Evolutionary conservation across 2,113 vertebrate species (phyloP), one percentile per base, ranked within the genome.

Genomic region (Phycodurus eques): DNA sequence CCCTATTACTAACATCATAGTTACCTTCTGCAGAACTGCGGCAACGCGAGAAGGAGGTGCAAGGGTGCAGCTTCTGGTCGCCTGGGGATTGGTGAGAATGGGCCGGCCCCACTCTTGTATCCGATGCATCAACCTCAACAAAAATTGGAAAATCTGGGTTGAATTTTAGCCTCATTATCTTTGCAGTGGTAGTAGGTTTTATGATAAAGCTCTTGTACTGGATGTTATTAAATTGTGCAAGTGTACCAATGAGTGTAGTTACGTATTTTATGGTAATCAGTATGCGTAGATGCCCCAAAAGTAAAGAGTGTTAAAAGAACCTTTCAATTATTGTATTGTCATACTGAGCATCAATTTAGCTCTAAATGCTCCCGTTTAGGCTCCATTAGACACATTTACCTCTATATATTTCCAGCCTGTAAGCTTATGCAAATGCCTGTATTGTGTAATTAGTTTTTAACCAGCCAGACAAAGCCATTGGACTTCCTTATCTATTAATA

Each of bases 341-440:
- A n/a, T 57, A 68, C 64, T 83, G 65, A 75, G 74, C 75, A 79
- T 88, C 71, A 80, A 64, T 84, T 84, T 20, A 51, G 74, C 22
- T 54, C 79, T 86, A 77, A 85, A 85, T 67, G 74, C 76, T 76
- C 33, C 70, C 82, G 87, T 87, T 90, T 88, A 86, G 74, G 79
- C 71, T 79, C 83, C 79, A 88, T 90, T 90, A 85, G 86, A 87
- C 77, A 78, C 80, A 88, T 89, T 88, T 88, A 71, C 69, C 76
- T 62, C 79, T 61, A 77, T 79, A 75, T 15, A 19, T 61, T 63
- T 80, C 82, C 66, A 66, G 71, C 79, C 80, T 87, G 79, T 79
- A 83, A 80, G 78, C 76, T 76, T 88, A 89, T 86, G 88, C 80
- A 85, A 91, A 90, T 85, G 72, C 33, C 44, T 77, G 42, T 54